A percentile compares a stretch with the other conserved stretches of the same genome.
These are phyloP conservation scores for Nothobranchius furzeri DNA, from an alignment of 2,113 vertebrate genomes.

Conservation along the genomic window DNA sequence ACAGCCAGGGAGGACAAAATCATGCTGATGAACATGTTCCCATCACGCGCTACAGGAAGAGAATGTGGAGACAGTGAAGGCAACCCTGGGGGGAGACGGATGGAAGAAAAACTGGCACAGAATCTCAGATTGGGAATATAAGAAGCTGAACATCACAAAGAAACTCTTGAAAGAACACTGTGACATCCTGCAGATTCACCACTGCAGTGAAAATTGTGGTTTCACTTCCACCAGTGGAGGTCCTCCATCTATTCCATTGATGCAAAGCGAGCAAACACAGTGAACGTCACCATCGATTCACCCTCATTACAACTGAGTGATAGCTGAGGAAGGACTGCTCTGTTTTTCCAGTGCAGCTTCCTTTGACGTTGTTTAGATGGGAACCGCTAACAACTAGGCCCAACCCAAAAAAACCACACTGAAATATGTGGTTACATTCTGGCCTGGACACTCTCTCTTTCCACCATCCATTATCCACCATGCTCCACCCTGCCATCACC, in stretches of 20 bases:
- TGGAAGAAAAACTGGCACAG: not conserved
- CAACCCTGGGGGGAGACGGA: conserved; percentile 6
- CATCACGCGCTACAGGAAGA: conserved; percentile 21
- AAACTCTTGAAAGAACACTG: not conserved
- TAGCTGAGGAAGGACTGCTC: conserved; percentile 47
- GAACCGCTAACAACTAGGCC: conserved; percentile 66
- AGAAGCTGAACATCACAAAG: conserved; percentile 6
- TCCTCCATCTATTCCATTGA: conserved; percentile 28
- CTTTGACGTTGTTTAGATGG: conserved; percentile 58
- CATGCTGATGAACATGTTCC: conserved; percentile 35
- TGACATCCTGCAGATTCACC: conserved; percentile 10
- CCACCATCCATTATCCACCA: conserved; percentile 61
- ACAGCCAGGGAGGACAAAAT: conserved; percentile 35
- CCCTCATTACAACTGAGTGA: conserved; percentile 35
- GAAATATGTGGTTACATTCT: conserved; percentile 62
- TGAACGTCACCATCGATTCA: conserved; percentile 37
- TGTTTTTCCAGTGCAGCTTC: conserved; percentile 55
- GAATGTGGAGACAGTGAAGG: conserved; percentile 11
- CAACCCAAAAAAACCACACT: conserved; percentile 39
- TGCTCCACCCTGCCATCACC: conserved; percentile 58
- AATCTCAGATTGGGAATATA: not conserved
- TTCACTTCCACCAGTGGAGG: conserved; percentile 22
- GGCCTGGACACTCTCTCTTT: conserved; percentile 46
- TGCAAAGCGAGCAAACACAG: conserved; percentile 36
- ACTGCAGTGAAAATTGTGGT: conserved; percentile 15